Percentiles rank a stretch among this genome's conserved stretches.
Conservation (phyloP, 2,113 vertebrate species). For the Strix uralensis region DNA sequence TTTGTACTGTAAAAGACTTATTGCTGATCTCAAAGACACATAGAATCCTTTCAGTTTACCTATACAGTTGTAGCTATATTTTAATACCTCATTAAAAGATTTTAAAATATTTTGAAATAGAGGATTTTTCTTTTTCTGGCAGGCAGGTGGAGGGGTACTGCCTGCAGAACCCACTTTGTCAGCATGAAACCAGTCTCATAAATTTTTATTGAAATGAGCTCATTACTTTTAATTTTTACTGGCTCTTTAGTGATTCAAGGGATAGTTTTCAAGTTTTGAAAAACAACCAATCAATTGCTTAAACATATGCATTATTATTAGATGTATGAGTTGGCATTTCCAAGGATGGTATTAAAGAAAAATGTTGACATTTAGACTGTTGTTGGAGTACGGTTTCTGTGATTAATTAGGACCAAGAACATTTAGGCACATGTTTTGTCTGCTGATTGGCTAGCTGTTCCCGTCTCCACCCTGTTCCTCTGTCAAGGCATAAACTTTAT, state of each 20-base stretch:
- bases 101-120: slow-evolving; percentile 26
- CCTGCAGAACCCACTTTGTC: slow-evolving; percentile 42
- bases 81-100: slow-evolving; percentile 24
- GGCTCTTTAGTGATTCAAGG: not conserved
- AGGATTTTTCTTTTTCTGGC: not conserved
- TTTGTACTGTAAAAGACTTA: not conserved
- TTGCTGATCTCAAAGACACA: not conserved
- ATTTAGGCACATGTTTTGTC: not conserved
- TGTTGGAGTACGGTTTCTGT: not conserved
- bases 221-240: slow-evolving; percentile 67
- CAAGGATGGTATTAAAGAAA: not conserved
- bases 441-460: not conserved
- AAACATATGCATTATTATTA: not conserved
- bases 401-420: not conserved
- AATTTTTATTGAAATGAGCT: slow-evolving; percentile 72
- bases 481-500: not conserved
- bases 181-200: slow-evolving; percentile 60
- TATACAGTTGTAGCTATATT: not conserved
- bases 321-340: not conserved
- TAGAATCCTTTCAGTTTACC: not conserved
- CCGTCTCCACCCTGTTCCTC: not conserved
- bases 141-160: slow-evolving; percentile 34
- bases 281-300: not conserved
- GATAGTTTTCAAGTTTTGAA: not conserved
- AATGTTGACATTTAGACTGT: not conserved